Conservation (phyloP, 35 echinoderm and acorn worm species). For the Hemicentrotus pulcherrimus region DNA sequence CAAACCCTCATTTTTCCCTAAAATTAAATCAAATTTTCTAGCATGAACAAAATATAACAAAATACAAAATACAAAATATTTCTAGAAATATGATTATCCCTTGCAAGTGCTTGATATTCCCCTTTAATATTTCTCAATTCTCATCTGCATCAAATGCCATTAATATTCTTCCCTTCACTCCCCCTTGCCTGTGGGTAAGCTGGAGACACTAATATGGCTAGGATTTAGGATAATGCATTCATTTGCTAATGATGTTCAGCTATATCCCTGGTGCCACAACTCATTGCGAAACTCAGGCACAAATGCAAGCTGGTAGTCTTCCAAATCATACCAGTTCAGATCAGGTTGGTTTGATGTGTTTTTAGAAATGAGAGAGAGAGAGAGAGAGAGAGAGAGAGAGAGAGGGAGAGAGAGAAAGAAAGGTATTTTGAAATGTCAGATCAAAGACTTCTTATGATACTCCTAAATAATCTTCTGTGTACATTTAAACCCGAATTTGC, state of each 20-base stretch:
- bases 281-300: neutral
- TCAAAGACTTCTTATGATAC: no score
- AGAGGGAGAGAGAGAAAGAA: no score
- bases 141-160: neutral
- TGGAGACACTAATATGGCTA: conserved; percentile 1
- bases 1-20: no score
- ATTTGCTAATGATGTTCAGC: conserved; percentile 4
- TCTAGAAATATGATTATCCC: neutral
- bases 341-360: no score
- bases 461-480: no score
- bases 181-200: neutral
- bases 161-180: neutral
- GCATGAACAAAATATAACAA: no score
- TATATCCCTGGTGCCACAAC: neutral
- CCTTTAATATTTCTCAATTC: neutral
- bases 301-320: neutral
- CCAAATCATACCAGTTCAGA: neutral
- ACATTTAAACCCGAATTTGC: no score
- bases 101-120: neutral
- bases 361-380: no score
- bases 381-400: no score
- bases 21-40: no score
- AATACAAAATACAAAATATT: no score
- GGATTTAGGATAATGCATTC: neutral
- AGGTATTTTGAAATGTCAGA: no score